A percentile compares a stretch with the other conserved stretches of the same genome.
phyloP scores from a whole-genome alignment of 37 sponge, comb jelly and placozoan species.

The Ephydatia muelleri region DNA sequence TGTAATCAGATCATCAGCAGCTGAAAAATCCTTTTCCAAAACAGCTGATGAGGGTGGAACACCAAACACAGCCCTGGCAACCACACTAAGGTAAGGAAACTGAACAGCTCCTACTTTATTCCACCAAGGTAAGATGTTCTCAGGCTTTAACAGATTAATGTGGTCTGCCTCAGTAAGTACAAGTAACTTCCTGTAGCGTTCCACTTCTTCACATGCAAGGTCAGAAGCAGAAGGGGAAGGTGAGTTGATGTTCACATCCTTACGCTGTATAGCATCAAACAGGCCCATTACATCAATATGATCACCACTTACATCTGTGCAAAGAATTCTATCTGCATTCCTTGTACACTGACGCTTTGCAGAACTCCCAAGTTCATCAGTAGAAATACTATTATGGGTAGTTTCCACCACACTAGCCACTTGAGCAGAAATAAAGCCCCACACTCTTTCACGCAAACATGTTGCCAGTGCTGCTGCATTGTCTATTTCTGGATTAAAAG shows the following conservation, averaged over 20 bases:
- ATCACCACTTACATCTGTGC: neutral
- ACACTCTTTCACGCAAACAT: neutral
- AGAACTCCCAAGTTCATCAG: neutral
- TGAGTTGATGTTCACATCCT: neutral
- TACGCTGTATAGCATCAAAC: too few species aligned
- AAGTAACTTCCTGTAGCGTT: neutral
- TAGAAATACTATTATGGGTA: neutral
- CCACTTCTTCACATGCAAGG: neutral
- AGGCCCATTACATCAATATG: neutral
- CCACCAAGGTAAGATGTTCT: neutral
- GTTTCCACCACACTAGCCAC: neutral
- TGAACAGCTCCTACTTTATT: neutral
- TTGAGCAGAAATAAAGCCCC: neutral
- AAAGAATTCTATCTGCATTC: neutral
- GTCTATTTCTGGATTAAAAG: neutral
- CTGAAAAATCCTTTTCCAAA: neutral
- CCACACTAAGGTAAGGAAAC: neutral
- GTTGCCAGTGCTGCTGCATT: neutral
- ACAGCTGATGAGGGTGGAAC: neutral
- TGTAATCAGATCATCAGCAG: neutral
- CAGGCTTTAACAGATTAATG: neutral
- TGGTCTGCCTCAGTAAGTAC: neutral
- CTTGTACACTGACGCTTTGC: neutral
- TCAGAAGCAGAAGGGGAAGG: neutral
- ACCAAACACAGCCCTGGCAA: neutral